These are phyloP conservation scores for Thymallus thymallus DNA, from an alignment of 2,113 vertebrate genomes.

Conservation along the genomic window DNA sequence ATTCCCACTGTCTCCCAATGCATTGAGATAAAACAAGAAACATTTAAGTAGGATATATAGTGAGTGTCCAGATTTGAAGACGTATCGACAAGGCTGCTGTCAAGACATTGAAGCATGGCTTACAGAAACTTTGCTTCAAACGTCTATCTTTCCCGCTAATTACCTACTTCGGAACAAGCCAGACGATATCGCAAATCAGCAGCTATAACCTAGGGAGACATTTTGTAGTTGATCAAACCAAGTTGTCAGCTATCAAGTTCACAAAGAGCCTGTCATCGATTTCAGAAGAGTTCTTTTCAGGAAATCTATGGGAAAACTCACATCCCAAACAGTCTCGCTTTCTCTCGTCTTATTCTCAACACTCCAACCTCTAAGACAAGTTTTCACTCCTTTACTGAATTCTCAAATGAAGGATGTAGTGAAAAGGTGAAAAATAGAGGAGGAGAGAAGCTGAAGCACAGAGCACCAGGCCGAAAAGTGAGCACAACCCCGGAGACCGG, in stretches of 20 bases:
- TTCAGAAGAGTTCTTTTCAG: slow-evolving; percentile 10
- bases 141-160: background rate
- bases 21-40: slow-evolving; percentile 16
- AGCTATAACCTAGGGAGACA: background rate
- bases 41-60: slow-evolving; percentile 10
- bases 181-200: slow-evolving; percentile 3
- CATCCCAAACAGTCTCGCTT: background rate
- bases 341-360: background rate
- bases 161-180: background rate
- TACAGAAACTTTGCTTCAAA: slow-evolving; percentile 11
- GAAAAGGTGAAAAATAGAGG: background rate
- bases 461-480: background rate
- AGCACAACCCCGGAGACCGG: background rate
- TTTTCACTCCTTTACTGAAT: no score
- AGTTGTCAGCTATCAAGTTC: slow-evolving; percentile 12
- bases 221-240: slow-evolving; percentile 20
- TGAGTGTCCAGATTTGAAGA: background rate
- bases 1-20: slow-evolving; percentile 29
- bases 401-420: background rate
- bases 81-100: slow-evolving; percentile 29
- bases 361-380: background rate
- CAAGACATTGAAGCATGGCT: slow-evolving; percentile 20
- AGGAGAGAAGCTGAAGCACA: background rate
- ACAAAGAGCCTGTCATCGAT: slow-evolving; percentile 11
- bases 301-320: background rate